phyloP scores from a whole-genome alignment of 1,140 invertebrate species.

The Polypedilum pembai region DNA sequence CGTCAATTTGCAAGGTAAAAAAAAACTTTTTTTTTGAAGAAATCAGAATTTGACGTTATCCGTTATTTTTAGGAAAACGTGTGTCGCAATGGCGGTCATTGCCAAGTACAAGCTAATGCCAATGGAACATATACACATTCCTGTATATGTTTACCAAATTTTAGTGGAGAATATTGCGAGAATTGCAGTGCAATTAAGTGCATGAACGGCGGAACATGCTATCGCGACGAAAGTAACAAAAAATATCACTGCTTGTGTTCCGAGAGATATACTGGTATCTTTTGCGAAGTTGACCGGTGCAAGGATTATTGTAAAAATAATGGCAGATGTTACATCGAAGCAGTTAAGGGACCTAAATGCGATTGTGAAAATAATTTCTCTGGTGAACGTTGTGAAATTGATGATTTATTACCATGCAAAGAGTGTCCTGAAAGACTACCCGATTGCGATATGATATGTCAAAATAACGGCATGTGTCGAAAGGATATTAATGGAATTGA shows the following conservation, averaged over 20 bases:
- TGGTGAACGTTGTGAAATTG: constrained; percentile 40
- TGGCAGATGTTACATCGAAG: constrained; percentile 38
- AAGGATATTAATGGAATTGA: constrained; percentile 40
- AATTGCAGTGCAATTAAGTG: constrained; percentile 41
- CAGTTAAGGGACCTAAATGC: constrained; percentile 34
- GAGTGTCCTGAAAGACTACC: background rate
- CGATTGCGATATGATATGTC: constrained; percentile 49
- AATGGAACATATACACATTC: constrained; percentile 36
- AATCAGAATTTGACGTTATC: constrained; percentile 11
- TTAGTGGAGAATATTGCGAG: constrained; percentile 41
- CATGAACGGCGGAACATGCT: constrained; percentile 41
- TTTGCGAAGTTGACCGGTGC: constrained; percentile 52
- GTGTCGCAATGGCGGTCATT: constrained; percentile 41
- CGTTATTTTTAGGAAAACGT: constrained; percentile 32
- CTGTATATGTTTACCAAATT: constrained; percentile 39
- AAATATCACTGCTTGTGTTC: constrained; percentile 50
- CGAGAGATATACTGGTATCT: constrained; percentile 43
- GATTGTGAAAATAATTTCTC: constrained; percentile 37
- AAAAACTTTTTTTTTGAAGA: constrained; percentile 27
- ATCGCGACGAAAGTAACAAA: constrained; percentile 39
- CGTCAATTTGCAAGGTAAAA: constrained; percentile 46
- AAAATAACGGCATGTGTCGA: constrained; percentile 51
- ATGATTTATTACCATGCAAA: constrained; percentile 30
- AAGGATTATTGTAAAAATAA: constrained; percentile 51
- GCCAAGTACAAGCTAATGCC: constrained; percentile 34